Evolutionary conservation across 2,888 invertebrate species (phyloP), one percentile per base, ranked within the genome.

Genomic region (Brenthis hecate): DNA sequence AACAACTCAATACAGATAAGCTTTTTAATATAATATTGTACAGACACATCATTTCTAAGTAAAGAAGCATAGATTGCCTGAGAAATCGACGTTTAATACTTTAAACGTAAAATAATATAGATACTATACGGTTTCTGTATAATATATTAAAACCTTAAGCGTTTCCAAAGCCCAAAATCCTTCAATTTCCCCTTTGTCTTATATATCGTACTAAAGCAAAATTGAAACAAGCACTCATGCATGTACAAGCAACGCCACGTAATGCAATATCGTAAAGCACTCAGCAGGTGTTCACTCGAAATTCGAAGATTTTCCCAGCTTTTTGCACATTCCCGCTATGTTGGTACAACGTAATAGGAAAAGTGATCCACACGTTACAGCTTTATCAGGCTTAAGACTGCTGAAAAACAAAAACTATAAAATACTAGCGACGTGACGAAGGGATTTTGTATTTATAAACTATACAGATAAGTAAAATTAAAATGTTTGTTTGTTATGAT

Each of bases 211-310:
- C 54, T 54, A 36, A 48, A 48, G 32, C 47, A 55, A 60, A 28
- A 60, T 66, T 60, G 60, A 60, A 66, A 60, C 54, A 48, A 54
- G 48, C 32, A 36, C 57, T 66, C 60, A 62, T 65, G 57, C 66
- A 65, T 55, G 57, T 57, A 65, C 71, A 66, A 69, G 57, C 66
- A 69, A 58, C 32, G 28, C 54, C 64, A 53, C 60, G 61, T 72
- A 69, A 69, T 57, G 61, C 72, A 69, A 69, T 69, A 69, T 71
- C 56, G 66, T 56, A 53, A 48, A 65, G 66, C 64, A 66, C 61
- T 69, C 60, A 57, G 51, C 51, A 51, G 60, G 56, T 58, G 68
- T 55, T 57, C 55, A 32, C 13, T 50, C 54, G 36, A 66, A 68
- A 57, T 65, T 65, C 50, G 57, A 32, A 61, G 13, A 65, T 62